A percentile compares a stretch with the other conserved stretches of the same genome.
phyloP scores from a whole-genome alignment of 2,888 invertebrate species.

The Oxytorus armatus region DNA sequence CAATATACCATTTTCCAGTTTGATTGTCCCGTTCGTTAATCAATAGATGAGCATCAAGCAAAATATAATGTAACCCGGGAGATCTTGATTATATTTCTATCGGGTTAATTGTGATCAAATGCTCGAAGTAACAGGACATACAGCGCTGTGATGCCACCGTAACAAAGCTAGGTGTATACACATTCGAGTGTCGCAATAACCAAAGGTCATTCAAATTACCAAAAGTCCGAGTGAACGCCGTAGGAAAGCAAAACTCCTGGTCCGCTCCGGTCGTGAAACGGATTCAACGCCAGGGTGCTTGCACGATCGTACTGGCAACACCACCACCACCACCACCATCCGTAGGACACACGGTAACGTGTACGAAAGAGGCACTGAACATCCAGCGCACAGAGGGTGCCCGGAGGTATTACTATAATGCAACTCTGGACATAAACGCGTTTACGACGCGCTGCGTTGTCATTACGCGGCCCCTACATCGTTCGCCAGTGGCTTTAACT shows the following conservation, averaged over 20 bases:
- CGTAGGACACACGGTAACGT: constrained; percentile 55
- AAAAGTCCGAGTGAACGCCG: constrained; percentile 61
- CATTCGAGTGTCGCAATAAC: constrained; percentile 47
- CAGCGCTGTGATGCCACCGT: constrained; percentile 1
- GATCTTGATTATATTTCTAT: constrained; percentile 10
- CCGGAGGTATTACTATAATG: constrained; percentile 83
- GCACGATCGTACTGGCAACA: constrained; percentile 25
- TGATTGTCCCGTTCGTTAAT: not conserved
- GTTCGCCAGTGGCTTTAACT: constrained; percentile 83
- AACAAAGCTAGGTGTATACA: not conserved
- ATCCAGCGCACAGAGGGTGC: constrained; percentile 78
- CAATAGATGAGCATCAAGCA: not conserved
- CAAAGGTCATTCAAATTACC: constrained; percentile 61
- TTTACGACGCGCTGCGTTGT: constrained; percentile 84
- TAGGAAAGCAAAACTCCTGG: constrained; percentile 67
- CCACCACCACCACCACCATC: constrained; percentile 15
- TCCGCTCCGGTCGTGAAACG: constrained; percentile 54
- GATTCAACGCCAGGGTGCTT: constrained; percentile 33
- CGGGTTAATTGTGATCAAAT: constrained; percentile 11
- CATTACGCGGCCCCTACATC: constrained; percentile 83
- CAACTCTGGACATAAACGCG: constrained; percentile 84
- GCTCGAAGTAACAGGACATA: not conserved
- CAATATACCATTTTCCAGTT: not conserved
- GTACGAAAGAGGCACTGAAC: constrained; percentile 75
- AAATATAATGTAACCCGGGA: not conserved